Evolutionary conservation across 1,140 invertebrate genomes (phyloP), one percentile per base, ranked within the genome.

Genomic region (Capitella teleta): DNA sequence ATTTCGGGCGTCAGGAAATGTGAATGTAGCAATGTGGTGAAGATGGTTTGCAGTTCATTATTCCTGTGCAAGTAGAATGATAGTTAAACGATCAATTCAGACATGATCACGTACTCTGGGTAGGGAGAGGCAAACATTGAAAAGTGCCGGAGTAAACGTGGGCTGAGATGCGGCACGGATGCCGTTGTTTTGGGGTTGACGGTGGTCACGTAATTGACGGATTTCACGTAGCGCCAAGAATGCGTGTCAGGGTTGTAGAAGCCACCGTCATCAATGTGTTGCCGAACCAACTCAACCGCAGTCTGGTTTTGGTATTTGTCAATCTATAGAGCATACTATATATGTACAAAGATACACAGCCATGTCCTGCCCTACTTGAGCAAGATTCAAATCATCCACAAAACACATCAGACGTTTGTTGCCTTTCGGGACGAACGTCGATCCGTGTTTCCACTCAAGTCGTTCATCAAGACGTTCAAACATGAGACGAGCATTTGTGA

Each of bases 401-500:
- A 72, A 55, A 53, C 63, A 72, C 8, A 70, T 52, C n/a, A 73
- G 61, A 46, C 61, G 46, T 46, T 71, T 71, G 61, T 70, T 70
- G 24, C 70, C 70, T 51, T 66, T 64, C 0, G 70, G 69, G 24
- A 70, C 62, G 47, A 61, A 70, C 18, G 67, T 68, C 5, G 58
- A 51, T 23, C 69, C 66, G 58, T 73, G 67, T 59, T 70, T 68
- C 69, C 69, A 72, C 45, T 70, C 64, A 19, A 72, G 44, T 25
- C 61, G 57, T 44, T 72, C 67, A 53, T 66, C 62, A 14, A 73
- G 53, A 38, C 66, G 53, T 18, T 68, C 56, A 55, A 68, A 68
- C 53, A 72, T 45, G n/a, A 67, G 56, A 10, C 60, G 50, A 23
- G 65, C 58, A 51, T 65, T 69, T 3, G 64, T 68, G 49, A 70